phyloP scores from a whole-genome alignment of 2,113 vertebrate genomes.

The crab-eating macaque (Macaca fascicularis) region T2T-MFA8v1.1 NC_088376.1:145491001-145491500 shows the following conservation, averaged over 20 bases:
- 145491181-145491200: conserved; percentile 62
- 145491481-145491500: not conserved
- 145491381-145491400: conserved; percentile 42
- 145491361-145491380: conserved; percentile 65
- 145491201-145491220: conserved; percentile 59
- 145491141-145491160: conserved; percentile 59
- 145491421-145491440: not conserved
- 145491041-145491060: conserved; percentile 50
- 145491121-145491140: conserved; percentile 43
- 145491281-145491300: conserved; percentile 45
- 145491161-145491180: conserved; percentile 62
- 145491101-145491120: conserved; percentile 5
- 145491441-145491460: not conserved
- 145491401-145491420: conserved; percentile 7
- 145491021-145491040: not conserved
- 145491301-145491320: conserved; percentile 55
- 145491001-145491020: not conserved
- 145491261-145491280: conserved; percentile 68
- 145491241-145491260: conserved; percentile 74
- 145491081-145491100: conserved; percentile 24
- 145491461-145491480: conserved; percentile 16
- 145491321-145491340: conserved; percentile 43
- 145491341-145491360: conserved; percentile 71
- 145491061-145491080: conserved; percentile 34
- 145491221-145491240: conserved; percentile 46